Percentiles rank a stretch among this genome's conserved stretches.
Evolutionary conservation across 30 jellyfish, hydroid and myxozoan species (phyloP).

Genomic region (Phacellophora camtschatica): DNA sequence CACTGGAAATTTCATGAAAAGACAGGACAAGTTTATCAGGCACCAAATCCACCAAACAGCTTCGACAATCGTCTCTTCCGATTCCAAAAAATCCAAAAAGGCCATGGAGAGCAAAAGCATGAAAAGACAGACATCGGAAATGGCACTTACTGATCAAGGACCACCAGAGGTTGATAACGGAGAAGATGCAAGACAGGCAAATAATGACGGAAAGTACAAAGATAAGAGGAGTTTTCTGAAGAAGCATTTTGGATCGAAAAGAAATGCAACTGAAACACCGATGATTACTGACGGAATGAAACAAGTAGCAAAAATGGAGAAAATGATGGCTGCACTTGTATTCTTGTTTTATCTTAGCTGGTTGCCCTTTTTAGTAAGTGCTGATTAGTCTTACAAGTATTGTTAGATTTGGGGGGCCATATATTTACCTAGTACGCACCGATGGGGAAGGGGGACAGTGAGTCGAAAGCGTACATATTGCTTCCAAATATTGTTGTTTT

Average conservation of each 20-base stretch:
- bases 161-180: background rate
- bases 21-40: constrained; percentile 46
- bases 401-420: too few relatives aligned
- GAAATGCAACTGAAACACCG: background rate
- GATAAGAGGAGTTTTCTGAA: background rate
- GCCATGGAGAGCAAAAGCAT: background rate
- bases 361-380: constrained; percentile 76
- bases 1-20: constrained; percentile 47
- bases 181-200: background rate
- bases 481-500: too few relatives aligned
- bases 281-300: constrained; percentile 53
- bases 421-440: too few relatives aligned
- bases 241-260: constrained; percentile 24
- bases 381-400: too few relatives aligned
- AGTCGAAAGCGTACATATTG: too few relatives aligned
- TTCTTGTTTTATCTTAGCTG: constrained; percentile 60
- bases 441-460: too few relatives aligned
- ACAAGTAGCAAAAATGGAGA: constrained; percentile 74
- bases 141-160: background rate
- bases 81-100: background rate
- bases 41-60: constrained; percentile 4
- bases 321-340: constrained; percentile 70
- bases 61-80: background rate
- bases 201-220: background rate
- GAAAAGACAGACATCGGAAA: background rate